A percentile compares a stretch with the other conserved stretches of the same genome.
These are phyloP conservation scores for Tachina fera DNA, from an alignment of 2,888 invertebrate genomes.

Conservation along the genomic window DNA sequence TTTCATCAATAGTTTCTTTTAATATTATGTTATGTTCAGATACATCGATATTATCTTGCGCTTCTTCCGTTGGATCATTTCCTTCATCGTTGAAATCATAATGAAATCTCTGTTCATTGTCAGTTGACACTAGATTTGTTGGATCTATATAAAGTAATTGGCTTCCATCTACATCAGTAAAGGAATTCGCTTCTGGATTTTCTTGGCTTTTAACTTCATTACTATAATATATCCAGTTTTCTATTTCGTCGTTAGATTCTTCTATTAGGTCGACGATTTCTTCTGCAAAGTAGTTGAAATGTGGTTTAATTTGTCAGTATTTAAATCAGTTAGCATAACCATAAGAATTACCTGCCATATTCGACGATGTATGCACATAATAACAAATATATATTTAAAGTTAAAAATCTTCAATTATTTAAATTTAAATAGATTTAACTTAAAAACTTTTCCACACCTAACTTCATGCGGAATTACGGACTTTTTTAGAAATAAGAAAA, in stretches of 20 bases:
- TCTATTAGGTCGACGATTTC: constrained; percentile 57
- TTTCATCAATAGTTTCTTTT: constrained; percentile 61
- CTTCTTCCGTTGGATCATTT: background rate
- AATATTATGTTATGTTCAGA: constrained; percentile 56
- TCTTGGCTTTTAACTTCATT: constrained; percentile 7
- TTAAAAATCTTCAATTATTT: constrained; percentile 18
- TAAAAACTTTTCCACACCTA: constrained; percentile 60
- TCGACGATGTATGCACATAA: background rate
- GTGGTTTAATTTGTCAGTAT: background rate
- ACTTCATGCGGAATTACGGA: constrained; percentile 66
- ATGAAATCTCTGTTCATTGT: constrained; percentile 15
- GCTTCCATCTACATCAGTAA: background rate
- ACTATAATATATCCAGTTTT: constrained; percentile 49
- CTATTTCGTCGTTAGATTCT: constrained; percentile 48
- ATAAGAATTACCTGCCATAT: constrained; percentile 60
- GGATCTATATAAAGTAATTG: constrained; percentile 44
- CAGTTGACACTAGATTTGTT: constrained; percentile 1
- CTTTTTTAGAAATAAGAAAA: background rate
- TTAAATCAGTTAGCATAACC: no score
- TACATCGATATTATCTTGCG: background rate
- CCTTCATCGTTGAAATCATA: constrained; percentile 17
- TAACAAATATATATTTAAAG: constrained; percentile 23
- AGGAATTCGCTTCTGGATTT: background rate
- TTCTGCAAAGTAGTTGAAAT: constrained; percentile 19
- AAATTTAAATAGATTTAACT: constrained; percentile 56